A percentile compares a stretch with the other conserved stretches of the same genome.
Evolutionary conservation across 2,888 invertebrate species (phyloP).

Genomic region (Acronicta leporina): DNA sequence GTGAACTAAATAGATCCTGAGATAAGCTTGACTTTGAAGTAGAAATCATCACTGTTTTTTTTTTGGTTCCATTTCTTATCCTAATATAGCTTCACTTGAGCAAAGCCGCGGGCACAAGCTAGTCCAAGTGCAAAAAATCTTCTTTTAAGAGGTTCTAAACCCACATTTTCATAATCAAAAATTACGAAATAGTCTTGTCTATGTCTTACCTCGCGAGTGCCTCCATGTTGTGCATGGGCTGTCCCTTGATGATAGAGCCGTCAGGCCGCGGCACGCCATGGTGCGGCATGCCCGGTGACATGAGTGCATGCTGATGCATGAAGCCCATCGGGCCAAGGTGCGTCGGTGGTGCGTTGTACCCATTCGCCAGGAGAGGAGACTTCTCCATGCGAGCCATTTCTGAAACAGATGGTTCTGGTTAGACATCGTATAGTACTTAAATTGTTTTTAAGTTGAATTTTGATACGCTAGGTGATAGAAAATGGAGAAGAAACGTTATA

Average conservation of each 20-base stretch:
- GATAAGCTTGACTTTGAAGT: too few species aligned
- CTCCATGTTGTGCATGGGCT: constrained; percentile 96
- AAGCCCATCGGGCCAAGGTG: constrained; percentile 98
- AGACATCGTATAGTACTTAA: background rate
- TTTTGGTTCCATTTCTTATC: too few species aligned
- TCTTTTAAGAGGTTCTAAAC: too few species aligned
- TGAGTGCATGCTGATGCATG: constrained; percentile 97
- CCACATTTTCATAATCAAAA: background rate
- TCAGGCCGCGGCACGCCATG: constrained; percentile 94
- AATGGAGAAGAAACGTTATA: too few species aligned
- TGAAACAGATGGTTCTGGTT: constrained; percentile 75
- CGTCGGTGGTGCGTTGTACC: constrained; percentile 97
- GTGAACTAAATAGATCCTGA: too few species aligned
- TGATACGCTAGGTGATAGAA: background rate
- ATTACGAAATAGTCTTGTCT: background rate
- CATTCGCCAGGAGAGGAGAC: constrained; percentile 96
- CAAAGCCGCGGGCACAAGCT: too few species aligned
- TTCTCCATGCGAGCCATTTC: constrained; percentile 97
- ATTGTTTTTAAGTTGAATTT: background rate
- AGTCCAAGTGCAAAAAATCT: too few species aligned
- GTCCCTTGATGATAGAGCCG: constrained; percentile 95
- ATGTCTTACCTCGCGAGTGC: constrained; percentile 93
- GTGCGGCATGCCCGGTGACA: constrained; percentile 97
- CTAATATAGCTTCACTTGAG: too few species aligned
- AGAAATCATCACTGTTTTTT: too few species aligned